Evolutionary conservation across 2,113 vertebrate genomes (phyloP).

Genomic region (Forbesichthys agassizii): DNA sequence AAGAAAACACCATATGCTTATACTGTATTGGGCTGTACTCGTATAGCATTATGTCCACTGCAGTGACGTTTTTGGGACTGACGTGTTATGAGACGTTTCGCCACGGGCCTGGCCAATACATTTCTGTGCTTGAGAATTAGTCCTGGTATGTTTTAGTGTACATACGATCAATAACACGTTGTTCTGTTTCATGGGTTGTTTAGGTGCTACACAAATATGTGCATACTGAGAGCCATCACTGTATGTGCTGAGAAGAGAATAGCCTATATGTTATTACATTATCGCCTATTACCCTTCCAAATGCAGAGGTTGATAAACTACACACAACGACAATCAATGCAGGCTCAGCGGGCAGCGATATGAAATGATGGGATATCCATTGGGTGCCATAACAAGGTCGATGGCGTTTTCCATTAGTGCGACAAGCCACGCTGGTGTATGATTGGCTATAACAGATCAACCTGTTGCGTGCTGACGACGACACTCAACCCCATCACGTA

Average conservation of each 20-base stretch:
- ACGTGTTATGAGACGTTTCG: background rate
- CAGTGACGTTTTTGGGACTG: too few relatives aligned
- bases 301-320: slow-evolving; percentile 45
- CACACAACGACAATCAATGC: slow-evolving; percentile 66
- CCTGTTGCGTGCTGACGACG: slow-evolving; percentile 61
- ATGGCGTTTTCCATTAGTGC: slow-evolving; percentile 53
- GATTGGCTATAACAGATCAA: slow-evolving; percentile 45
- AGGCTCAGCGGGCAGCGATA: slow-evolving; percentile 63
- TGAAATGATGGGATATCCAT: slow-evolving; percentile 69
- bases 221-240: background rate
- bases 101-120: background rate
- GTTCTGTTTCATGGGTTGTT: too few relatives aligned
- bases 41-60: too few relatives aligned
- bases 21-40: too few relatives aligned
- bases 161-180: too few relatives aligned
- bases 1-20: too few relatives aligned
- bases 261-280: slow-evolving; percentile 12
- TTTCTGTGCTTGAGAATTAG: too few relatives aligned
- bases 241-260: background rate
- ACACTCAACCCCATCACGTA: background rate
- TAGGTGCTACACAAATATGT: too few relatives aligned
- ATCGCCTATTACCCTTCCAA: slow-evolving; percentile 2
- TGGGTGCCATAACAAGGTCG: slow-evolving; percentile 70
- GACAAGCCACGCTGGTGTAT: slow-evolving; percentile 63
- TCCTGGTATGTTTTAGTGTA: too few relatives aligned